Conservation (phyloP, 1,140 invertebrate species). For the Sycobia sp. region DNA sequence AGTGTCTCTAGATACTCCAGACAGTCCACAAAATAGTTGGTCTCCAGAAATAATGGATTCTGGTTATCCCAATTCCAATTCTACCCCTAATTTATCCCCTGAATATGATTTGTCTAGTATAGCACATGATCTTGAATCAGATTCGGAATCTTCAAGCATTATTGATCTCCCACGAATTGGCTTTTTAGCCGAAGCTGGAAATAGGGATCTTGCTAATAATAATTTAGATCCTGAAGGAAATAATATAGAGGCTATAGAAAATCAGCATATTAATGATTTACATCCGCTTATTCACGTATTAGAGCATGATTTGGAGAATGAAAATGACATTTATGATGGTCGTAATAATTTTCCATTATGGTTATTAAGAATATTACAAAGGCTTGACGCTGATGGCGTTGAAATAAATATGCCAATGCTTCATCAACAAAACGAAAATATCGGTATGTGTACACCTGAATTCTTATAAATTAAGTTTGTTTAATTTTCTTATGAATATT, state of each 20-base stretch:
- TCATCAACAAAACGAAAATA: slow-evolving; percentile 47
- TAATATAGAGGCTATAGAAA: slow-evolving; percentile 51
- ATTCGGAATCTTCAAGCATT: slow-evolving; percentile 45
- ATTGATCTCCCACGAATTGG: slow-evolving; percentile 43
- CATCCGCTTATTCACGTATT: slow-evolving; percentile 45
- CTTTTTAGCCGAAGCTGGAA: slow-evolving; percentile 56
- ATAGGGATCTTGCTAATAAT: slow-evolving; percentile 65
- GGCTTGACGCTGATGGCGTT: slow-evolving; percentile 36
- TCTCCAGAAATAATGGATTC: slow-evolving; percentile 58
- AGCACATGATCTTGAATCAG: slow-evolving; percentile 43
- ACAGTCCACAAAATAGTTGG: slow-evolving; percentile 42
- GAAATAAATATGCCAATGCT: slow-evolving; percentile 35
- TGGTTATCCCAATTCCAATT: slow-evolving; percentile 61
- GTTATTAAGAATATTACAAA: slow-evolving; percentile 48
- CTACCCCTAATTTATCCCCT: slow-evolving; percentile 53
- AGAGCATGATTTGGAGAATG: slow-evolving; percentile 51
- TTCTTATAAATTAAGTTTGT: too few species aligned
- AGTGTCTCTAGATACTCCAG: slow-evolving; percentile 24
- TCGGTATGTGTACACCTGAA: slow-evolving; percentile 42
- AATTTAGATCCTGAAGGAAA: slow-evolving; percentile 65
- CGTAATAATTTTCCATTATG: slow-evolving; percentile 50
- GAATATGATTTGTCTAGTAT: slow-evolving; percentile 48
- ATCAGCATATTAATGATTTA: slow-evolving; percentile 42
- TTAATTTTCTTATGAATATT: too few species aligned
- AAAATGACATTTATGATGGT: slow-evolving; percentile 53